Conservation (phyloP, 2,888 invertebrate genomes). For the Agonopterix arenella region DNA sequence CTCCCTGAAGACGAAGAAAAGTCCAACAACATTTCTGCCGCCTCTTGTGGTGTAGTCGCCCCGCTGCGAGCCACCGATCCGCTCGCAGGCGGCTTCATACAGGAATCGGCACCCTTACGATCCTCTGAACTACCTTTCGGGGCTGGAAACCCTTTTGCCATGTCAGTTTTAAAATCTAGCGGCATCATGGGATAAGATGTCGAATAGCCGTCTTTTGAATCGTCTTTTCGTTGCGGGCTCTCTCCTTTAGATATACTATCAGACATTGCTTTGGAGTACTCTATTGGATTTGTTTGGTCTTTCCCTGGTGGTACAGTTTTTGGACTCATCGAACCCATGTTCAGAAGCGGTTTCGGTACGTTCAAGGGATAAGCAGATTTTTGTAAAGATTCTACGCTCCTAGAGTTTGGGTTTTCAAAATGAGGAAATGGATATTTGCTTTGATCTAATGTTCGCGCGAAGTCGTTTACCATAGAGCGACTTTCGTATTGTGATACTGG, state of each 20-base stretch:
- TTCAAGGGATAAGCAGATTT: constrained; percentile 64
- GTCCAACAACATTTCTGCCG: constrained; percentile 81
- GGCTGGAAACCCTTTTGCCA: constrained; percentile 62
- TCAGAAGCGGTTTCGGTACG: constrained; percentile 64
- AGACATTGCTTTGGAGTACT: constrained; percentile 53
- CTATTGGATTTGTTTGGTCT: constrained; percentile 51
- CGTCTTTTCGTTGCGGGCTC: constrained; percentile 62
- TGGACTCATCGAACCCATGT: constrained; percentile 63
- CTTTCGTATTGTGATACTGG: constrained; percentile 58
- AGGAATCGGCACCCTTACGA: constrained; percentile 63
- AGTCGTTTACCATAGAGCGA: constrained; percentile 65
- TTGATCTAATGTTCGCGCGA: constrained; percentile 57
- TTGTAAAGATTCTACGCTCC: constrained; percentile 52
- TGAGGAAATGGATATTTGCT: constrained; percentile 65
- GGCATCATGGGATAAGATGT: constrained; percentile 57
- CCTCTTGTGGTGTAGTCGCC: constrained; percentile 75
- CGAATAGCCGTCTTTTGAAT: constrained; percentile 47
- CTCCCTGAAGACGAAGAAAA: constrained; percentile 79
- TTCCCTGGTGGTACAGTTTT: constrained; percentile 50
- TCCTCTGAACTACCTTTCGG: constrained; percentile 64
- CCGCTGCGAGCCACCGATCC: constrained; percentile 59
- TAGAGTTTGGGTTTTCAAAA: constrained; percentile 50
- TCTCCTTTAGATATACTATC: constrained; percentile 58
- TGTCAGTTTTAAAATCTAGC: constrained; percentile 65
- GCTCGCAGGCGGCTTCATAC: constrained; percentile 67